phyloP scores from a whole-genome alignment of 2,888 invertebrate genomes.

The Hyppa rectilinea region DNA sequence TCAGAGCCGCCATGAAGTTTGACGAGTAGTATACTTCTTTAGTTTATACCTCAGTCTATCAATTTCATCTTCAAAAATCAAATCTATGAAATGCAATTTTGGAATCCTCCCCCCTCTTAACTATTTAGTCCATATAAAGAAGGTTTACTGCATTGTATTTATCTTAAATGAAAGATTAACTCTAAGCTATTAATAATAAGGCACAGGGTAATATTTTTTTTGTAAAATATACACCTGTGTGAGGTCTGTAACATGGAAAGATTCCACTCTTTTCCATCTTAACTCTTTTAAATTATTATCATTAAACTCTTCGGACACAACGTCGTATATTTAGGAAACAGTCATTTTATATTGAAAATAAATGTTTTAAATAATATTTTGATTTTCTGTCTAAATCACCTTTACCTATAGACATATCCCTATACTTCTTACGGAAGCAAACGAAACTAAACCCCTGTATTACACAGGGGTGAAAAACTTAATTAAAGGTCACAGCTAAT shows the following conservation, averaged over 20 bases:
- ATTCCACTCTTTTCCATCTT: conserved; percentile 56
- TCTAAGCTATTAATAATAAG: conserved; percentile 67
- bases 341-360: conserved; percentile 69
- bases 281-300: conserved; percentile 60
- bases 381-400: too few relatives aligned
- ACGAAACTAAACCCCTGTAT: too few relatives aligned
- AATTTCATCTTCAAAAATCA: too few relatives aligned
- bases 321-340: conserved; percentile 64
- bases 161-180: conserved; percentile 65
- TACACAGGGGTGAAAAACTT: not conserved
- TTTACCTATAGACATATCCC: not conserved
- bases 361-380: conserved; percentile 61
- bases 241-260: conserved; percentile 71
- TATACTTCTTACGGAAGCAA: not conserved
- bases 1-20: too few relatives aligned
- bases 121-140: not conserved
- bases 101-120: too few relatives aligned
- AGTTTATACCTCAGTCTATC: too few relatives aligned
- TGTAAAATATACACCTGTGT: conserved; percentile 83
- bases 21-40: too few relatives aligned
- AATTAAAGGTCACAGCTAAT: too few relatives aligned
- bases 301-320: conserved; percentile 54
- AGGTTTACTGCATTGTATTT: conserved; percentile 35
- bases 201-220: conserved; percentile 85
- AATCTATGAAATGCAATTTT: too few relatives aligned